phyloP scores from a whole-genome alignment of 2,113 vertebrate genomes.

The Scophthalmus maximus region DNA sequence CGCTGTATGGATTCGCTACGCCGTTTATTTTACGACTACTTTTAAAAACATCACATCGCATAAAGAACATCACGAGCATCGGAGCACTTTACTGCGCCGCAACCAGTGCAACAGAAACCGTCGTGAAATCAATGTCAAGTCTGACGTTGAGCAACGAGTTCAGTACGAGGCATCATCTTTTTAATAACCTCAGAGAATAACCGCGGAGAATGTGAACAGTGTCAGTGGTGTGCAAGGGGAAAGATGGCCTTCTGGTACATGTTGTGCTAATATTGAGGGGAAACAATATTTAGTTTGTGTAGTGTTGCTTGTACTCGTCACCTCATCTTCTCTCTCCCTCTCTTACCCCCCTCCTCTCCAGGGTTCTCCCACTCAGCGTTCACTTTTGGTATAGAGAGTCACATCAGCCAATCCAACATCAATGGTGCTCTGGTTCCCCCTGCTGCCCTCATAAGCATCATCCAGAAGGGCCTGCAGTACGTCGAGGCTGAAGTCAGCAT shows the following conservation, averaged over 20 bases:
- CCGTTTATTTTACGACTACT: neutral
- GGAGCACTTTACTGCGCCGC: neutral
- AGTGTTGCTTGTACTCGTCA: neutral
- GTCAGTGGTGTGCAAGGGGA: too few species aligned
- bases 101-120: too few species aligned
- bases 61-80: too few species aligned
- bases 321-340: neutral
- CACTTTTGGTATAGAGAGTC: constrained; percentile 99
- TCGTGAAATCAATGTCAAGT: too few species aligned
- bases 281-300: neutral
- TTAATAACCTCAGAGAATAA: too few species aligned
- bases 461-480: constrained; percentile 99
- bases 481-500: constrained; percentile 99
- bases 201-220: too few species aligned
- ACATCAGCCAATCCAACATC: constrained; percentile 99
- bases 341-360: constrained; percentile 70
- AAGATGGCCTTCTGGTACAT: neutral
- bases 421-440: constrained; percentile 98
- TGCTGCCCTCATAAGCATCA: constrained; percentile 98
- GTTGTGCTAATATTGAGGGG: neutral
- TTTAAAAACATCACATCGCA: constrained; percentile 1
- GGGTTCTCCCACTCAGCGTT: constrained; percentile 99
- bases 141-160: too few species aligned
- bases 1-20: neutral
- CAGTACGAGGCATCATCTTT: too few species aligned